A percentile compares a stretch with the other conserved stretches of the same genome.
Conservation (phyloP, 2,797 vertebrate species). For the Danio tinwini region DNA sequence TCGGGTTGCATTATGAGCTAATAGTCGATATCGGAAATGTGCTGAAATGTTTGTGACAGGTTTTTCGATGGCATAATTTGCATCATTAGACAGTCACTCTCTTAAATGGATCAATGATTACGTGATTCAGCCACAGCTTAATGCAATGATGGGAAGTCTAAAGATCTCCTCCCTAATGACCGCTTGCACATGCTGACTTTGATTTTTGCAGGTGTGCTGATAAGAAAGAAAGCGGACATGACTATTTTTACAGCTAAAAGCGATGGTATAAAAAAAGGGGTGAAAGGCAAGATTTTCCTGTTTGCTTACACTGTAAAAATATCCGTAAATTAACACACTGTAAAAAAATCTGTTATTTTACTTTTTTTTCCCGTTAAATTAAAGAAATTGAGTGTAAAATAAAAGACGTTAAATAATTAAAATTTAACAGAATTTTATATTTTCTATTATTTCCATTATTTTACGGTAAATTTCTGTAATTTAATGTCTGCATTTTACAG, state of each 20-base stretch:
- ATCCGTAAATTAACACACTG: too few species aligned
- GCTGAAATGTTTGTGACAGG: conserved; percentile 13
- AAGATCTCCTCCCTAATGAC: conserved; percentile 33
- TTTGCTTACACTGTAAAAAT: conserved; percentile 8
- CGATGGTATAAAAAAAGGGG: not conserved
- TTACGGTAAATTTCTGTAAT: too few species aligned
- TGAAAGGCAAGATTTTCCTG: not conserved
- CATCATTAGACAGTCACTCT: not conserved
- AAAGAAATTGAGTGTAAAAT: too few species aligned
- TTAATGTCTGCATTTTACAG: too few species aligned
- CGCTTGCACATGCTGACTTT: conserved; percentile 29
- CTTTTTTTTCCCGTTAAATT: too few species aligned
- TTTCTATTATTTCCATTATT: too few species aligned
- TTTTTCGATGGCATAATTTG: not conserved
- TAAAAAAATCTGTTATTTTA: too few species aligned
- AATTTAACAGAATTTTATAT: too few species aligned
- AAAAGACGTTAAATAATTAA: too few species aligned
- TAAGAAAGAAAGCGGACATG: conserved; percentile 6
- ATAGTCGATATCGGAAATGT: not conserved
- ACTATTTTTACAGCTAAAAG: conserved; percentile 22
- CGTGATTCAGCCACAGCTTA: conserved; percentile 37
- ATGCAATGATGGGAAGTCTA: conserved; percentile 23
- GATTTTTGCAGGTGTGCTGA: conserved; percentile 39
- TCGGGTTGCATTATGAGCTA: conserved; percentile 13
- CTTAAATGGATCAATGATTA: conserved; percentile 11